These are phyloP conservation scores for Anthopleura xanthogrammica DNA, from an alignment of 92 coral and sea anemone species.

Conservation along the genomic window DNA sequence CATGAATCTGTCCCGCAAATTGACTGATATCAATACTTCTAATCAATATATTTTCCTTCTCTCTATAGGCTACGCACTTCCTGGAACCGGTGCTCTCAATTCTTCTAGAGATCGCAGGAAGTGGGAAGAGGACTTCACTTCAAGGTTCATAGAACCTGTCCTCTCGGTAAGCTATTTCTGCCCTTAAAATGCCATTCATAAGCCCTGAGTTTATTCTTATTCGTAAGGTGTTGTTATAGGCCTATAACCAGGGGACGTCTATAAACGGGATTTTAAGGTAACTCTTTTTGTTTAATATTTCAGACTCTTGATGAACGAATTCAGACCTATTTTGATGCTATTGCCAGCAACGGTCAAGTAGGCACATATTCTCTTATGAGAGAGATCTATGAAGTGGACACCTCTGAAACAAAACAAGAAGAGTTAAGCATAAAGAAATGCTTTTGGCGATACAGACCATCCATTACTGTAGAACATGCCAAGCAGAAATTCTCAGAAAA, in stretches of 20 bases:
- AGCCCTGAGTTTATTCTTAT: too few species aligned
- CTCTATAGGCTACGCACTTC: not conserved
- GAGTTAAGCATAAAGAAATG: slow-evolving; percentile 54
- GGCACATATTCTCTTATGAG: slow-evolving; percentile 38
- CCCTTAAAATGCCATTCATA: too few species aligned
- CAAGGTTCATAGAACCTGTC: slow-evolving; percentile 51
- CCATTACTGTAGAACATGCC: slow-evolving; percentile 76
- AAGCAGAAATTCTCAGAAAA: slow-evolving; percentile 71
- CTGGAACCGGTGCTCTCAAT: slow-evolving; percentile 31
- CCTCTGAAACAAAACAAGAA: slow-evolving; percentile 25
- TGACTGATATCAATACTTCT: too few species aligned
- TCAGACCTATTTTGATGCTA: slow-evolving; percentile 17
- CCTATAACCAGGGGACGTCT: too few species aligned
- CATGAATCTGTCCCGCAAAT: too few species aligned
- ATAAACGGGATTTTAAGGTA: too few species aligned
- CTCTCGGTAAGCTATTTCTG: slow-evolving; percentile 47
- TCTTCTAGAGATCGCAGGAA: slow-evolving; percentile 50
- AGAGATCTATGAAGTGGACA: slow-evolving; percentile 68
- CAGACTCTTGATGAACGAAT: slow-evolving; percentile 39
- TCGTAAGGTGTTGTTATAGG: too few species aligned
- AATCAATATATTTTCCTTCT: not conserved
- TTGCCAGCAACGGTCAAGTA: not conserved
- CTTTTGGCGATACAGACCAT: slow-evolving; percentile 82
- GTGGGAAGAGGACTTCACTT: slow-evolving; percentile 70
- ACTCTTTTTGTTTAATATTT: not conserved